Base-by-base conservation (phyloP, 2,888 invertebrate genomes). In the Tipula lateralis region DNA sequence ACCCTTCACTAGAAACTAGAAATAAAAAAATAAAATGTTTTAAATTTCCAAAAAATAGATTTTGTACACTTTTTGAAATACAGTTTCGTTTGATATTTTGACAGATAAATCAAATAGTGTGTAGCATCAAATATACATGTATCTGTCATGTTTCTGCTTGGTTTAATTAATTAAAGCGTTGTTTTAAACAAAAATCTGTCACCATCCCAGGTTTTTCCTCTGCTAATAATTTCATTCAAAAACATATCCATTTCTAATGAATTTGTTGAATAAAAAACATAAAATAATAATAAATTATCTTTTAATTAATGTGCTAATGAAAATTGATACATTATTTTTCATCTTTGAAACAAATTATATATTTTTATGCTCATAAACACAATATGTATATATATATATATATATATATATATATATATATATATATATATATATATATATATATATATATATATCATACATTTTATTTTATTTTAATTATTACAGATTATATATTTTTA, bases 241-340 rank as follows among this genome's bases (percentile, higher is more conserved):
- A 0, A n/a, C n/a, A 44, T 44, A 44, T 36, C 36, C 4, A 44
- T 16, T 50, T 50, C 16, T 16, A 50, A 50, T 50, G 16, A 50
- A 50, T 50, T 16, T 6, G 9, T 39, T 39, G 12, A 39, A 39
- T 2, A 50, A 50, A 16, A 2, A 24, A 16, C 44, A 36, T 32
- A 4, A 66, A 66, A 66, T n/a, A 66, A 66, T 66, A 66, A 66
- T 66, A 24, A 66, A 66, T 66, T 66, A 66, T 66, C 24, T 66
- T 66, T 66, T 66, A 66, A 66, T 66, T 66, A 66, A 66, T 66
- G 66, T 66, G 66, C 66, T 66, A 66, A 66, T 66, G 66, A 66
- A 66, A 66, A 66, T 66, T 66, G 66, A 66, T 66, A 66, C 66
- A 66, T 66, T 66, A 66, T 66, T 66, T 24, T 66, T 66, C 66